phyloP scores from a whole-genome alignment of 2,113 vertebrate genomes.

The Bos indicus region DNA sequence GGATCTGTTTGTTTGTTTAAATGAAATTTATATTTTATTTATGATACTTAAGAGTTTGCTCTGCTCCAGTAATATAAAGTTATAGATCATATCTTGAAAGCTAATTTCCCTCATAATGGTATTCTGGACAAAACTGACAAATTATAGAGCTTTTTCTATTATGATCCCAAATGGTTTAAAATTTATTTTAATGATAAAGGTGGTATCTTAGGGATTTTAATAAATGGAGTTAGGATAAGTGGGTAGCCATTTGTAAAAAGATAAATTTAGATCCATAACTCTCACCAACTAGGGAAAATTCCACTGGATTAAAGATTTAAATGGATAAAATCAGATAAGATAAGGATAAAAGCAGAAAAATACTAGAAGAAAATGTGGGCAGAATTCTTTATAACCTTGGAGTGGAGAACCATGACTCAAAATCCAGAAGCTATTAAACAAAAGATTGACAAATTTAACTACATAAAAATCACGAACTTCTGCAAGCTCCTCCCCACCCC shows the following conservation, averaged over 20 bases:
- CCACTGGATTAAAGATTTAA: constrained; percentile 1
- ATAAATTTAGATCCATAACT: constrained; percentile 19
- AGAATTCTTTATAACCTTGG: neutral
- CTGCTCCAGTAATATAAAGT: constrained; percentile 28
- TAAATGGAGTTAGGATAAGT: constrained; percentile 16
- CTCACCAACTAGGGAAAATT: constrained; percentile 8
- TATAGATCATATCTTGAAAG: constrained; percentile 66
- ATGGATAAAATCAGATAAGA: neutral
- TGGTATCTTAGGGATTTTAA: constrained; percentile 43
- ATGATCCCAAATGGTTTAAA: constrained; percentile 53
- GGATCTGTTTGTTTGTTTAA: neutral
- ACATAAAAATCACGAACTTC: neutral
- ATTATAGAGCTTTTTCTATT: constrained; percentile 57
- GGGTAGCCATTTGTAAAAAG: constrained; percentile 5
- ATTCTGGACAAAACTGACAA: constrained; percentile 52
- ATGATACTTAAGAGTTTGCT: constrained; percentile 24
- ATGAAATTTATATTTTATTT: constrained; percentile 15
- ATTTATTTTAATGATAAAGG: constrained; percentile 59
- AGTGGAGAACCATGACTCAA: neutral
- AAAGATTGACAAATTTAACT: neutral
- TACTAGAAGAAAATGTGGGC: constrained; percentile 43
- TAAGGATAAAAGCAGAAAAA: constrained; percentile 44
- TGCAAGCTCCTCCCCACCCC: neutral
- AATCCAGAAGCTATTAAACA: neutral
- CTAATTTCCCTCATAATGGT: constrained; percentile 59